These are phyloP conservation scores for Dryococelus australis DNA, from an alignment of 2,888 invertebrate species.

Conservation along the genomic window DNA sequence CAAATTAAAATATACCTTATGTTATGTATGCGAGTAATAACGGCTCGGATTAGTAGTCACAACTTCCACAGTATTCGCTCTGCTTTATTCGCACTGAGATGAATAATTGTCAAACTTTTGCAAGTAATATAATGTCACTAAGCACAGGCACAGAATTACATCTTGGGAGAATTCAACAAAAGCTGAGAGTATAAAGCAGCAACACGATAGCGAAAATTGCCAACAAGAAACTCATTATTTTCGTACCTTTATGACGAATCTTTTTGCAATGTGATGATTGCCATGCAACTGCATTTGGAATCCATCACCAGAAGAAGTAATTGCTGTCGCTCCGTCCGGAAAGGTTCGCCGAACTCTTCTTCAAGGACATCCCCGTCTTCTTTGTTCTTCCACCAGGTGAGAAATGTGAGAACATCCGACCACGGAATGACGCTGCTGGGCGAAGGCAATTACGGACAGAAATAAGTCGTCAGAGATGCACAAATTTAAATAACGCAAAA, in stretches of 20 bases:
- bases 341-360: background rate
- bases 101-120: background rate
- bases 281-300: background rate
- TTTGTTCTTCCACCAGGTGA: background rate
- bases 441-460: background rate
- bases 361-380: background rate
- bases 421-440: background rate
- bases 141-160: background rate
- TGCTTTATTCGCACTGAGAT: background rate
- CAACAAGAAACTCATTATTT: background rate
- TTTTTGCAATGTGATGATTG: background rate
- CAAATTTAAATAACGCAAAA: background rate
- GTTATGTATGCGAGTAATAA: no score
- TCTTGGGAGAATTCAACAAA: background rate
- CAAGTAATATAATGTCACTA: background rate
- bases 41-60: no score
- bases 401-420: background rate
- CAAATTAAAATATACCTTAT: no score
- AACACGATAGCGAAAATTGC: background rate
- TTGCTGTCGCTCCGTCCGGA: background rate
- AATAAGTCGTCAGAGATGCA: background rate
- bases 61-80: background rate
- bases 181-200: background rate
- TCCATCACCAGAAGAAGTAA: background rate
- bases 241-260: background rate